Conservation (phyloP, 92 coral and sea anemone genomes). For the Heliopora coerulea region DNA sequence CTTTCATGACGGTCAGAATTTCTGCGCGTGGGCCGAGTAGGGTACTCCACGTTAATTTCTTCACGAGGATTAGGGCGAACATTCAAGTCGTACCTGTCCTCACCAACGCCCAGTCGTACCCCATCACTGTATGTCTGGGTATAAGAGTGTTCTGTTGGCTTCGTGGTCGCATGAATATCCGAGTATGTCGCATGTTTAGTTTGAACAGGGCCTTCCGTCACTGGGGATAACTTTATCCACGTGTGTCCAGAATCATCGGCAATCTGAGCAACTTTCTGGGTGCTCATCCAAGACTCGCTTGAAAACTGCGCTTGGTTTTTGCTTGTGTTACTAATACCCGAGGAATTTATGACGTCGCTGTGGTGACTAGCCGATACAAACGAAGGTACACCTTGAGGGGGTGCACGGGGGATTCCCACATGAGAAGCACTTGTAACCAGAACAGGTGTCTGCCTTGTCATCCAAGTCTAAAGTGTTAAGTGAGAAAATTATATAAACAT, state of each 20-base stretch:
- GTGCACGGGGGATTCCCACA: constrained; percentile 8
- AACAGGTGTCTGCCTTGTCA: constrained; percentile 26
- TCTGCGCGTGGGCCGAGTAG: not conserved
- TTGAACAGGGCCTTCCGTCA: not conserved
- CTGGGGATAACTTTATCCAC: constrained; percentile 12
- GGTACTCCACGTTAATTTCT: not conserved
- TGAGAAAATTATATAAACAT: no score
- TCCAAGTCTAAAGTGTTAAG: constrained; percentile 27
- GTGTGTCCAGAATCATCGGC: constrained; percentile 7
- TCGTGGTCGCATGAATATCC: not conserved
- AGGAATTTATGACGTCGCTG: constrained; percentile 5
- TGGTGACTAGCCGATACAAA: not conserved
- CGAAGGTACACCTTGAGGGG: not conserved
- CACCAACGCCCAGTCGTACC: not conserved
- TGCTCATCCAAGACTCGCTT: not conserved
- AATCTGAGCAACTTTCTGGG: not conserved
- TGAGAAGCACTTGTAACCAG: constrained; percentile 19
- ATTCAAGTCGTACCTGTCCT: not conserved
- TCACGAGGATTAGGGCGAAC: not conserved
- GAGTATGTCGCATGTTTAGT: not conserved
- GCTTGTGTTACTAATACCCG: not conserved
- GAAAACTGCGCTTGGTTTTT: constrained; percentile 1
- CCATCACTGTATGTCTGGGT: not conserved
- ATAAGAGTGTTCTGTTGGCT: not conserved
- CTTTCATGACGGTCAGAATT: not conserved